A percentile compares a stretch with the other conserved stretches of the same genome.
Evolutionary conservation across 2,113 vertebrate genomes (phyloP).

Genomic region (Cebidichthys violaceus): DNA sequence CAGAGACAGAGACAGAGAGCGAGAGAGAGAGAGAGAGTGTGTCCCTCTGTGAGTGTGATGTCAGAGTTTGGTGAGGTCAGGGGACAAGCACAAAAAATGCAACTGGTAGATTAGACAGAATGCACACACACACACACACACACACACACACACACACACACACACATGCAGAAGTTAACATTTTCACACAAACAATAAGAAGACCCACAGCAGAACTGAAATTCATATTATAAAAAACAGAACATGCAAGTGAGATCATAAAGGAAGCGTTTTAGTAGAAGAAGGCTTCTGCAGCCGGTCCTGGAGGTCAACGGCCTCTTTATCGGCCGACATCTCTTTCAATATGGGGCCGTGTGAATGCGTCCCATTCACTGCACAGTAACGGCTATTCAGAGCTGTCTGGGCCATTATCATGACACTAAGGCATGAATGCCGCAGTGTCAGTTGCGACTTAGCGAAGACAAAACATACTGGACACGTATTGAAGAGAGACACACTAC

Average conservation of each 20-base stretch:
- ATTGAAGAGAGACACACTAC: neutral
- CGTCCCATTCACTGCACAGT: conserved; percentile 46
- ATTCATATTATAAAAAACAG: neutral
- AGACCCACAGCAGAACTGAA: neutral
- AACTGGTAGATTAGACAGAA: conserved; percentile 7
- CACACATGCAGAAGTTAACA: conserved; percentile 1
- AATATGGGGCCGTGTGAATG: conserved; percentile 43
- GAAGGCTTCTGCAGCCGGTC: neutral
- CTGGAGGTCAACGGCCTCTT: conserved; percentile 48
- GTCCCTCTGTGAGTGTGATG: conserved; percentile 36
- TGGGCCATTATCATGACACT: conserved; percentile 43
- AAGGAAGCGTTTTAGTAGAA: conserved; percentile 6
- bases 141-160: conserved; percentile 5
- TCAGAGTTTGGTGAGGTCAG: conserved; percentile 32
- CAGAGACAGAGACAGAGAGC: too few species aligned
- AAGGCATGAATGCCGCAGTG: conserved; percentile 43
- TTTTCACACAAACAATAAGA: neutral
- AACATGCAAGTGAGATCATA: neutral
- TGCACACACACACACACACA: neutral
- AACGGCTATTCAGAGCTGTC: conserved; percentile 32
- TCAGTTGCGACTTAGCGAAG: conserved; percentile 8
- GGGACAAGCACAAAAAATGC: conserved; percentile 28
- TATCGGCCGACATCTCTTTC: conserved; percentile 45
- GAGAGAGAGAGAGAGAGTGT: neutral
- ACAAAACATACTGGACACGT: conserved; percentile 25